These are phyloP conservation scores for Mobula hypostoma DNA, from an alignment of 2,113 vertebrate species.

Conservation along the genomic window DNA sequence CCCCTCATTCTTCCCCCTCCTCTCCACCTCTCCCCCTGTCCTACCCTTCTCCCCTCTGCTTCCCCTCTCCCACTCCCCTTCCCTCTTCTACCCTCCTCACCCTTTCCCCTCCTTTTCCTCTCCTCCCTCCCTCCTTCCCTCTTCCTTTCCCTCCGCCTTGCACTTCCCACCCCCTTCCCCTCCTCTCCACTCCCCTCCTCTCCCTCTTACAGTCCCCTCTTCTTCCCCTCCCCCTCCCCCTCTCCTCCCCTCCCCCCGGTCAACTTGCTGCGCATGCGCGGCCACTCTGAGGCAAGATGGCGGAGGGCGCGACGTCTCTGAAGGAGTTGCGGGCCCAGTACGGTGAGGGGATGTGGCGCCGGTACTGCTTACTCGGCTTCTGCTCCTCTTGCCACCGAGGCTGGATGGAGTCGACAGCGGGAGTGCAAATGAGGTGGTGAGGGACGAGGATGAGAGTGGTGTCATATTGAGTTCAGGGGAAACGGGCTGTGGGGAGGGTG, in stretches of 20 bases:
- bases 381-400: neutral
- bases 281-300: conserved; percentile 54
- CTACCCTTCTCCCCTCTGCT: neutral
- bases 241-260: neutral
- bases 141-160: neutral
- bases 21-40: neutral
- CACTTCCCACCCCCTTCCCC: neutral
- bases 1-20: neutral
- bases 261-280: conserved; percentile 41
- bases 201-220: too few relatives aligned
- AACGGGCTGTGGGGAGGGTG: neutral
- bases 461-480: neutral
- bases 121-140: neutral
- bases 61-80: neutral
- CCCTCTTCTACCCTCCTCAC: neutral
- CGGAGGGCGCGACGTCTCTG: conserved; percentile 64
- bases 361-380: neutral
- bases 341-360: conserved; percentile 50
- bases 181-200: too few relatives aligned
- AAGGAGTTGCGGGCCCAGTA: conserved; percentile 65
- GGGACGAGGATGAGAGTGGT: neutral
- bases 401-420: neutral
- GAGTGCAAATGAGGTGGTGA: neutral
- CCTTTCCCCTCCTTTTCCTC: too few relatives aligned
- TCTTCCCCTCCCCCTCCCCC: neutral